Evolutionary conservation across 2,888 invertebrate genomes (phyloP).

Genomic region (Caenorhabditis macrosperma): DNA sequence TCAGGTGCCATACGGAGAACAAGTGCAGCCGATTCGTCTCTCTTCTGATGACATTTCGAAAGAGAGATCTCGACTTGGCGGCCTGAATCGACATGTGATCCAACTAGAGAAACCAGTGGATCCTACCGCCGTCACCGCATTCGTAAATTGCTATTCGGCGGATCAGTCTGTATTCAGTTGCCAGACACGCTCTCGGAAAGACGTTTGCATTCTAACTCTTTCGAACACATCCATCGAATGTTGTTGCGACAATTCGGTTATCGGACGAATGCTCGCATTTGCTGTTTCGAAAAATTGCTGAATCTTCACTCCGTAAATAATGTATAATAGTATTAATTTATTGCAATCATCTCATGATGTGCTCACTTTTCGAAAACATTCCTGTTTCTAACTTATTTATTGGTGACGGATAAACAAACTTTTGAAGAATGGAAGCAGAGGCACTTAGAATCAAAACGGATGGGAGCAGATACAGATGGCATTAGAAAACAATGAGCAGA

Average conservation of each 20-base stretch:
- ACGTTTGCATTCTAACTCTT: constrained; percentile 59
- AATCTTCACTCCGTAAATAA: background rate
- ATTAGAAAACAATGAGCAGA: constrained; percentile 8
- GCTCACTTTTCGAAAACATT: constrained; percentile 21
- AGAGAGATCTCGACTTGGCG: constrained; percentile 59
- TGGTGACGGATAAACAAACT: constrained; percentile 31
- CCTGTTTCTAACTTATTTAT: constrained; percentile 22
- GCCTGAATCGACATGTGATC: constrained; percentile 65
- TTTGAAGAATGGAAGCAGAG: background rate
- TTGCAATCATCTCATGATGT: constrained; percentile 5
- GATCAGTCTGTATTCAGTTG: constrained; percentile 50
- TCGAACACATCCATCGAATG: constrained; percentile 47
- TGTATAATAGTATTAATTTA: constrained; percentile 1
- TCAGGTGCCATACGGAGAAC: constrained; percentile 68
- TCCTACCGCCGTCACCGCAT: constrained; percentile 4
- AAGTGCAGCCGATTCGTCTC: constrained; percentile 67
- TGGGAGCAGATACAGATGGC: constrained; percentile 11
- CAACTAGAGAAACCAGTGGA: constrained; percentile 31
- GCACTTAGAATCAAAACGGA: constrained; percentile 20
- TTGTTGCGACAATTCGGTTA: constrained; percentile 66
- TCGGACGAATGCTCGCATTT: constrained; percentile 63
- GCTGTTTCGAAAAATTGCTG: constrained; percentile 49
- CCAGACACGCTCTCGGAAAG: constrained; percentile 68
- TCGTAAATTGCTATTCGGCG: constrained; percentile 47
- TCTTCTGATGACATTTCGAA: constrained; percentile 56